Percentiles rank a stretch among this genome's conserved stretches.
These are phyloP conservation scores for Falco naumanni DNA, from an alignment of 2,797 vertebrate genomes.

Conservation along the genomic window DNA sequence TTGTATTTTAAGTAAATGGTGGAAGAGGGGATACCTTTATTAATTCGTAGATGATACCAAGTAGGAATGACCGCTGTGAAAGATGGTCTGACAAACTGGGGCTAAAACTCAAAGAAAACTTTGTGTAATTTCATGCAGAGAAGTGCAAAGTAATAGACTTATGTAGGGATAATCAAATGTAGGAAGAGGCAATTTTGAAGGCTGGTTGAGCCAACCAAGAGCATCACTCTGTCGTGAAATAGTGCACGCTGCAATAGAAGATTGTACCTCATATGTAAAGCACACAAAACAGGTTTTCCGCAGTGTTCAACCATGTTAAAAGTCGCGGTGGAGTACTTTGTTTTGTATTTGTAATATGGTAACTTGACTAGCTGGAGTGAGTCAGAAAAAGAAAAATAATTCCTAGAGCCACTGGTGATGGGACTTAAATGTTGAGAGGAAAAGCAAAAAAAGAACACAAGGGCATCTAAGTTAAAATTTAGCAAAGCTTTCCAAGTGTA, in stretches of 20 bases:
- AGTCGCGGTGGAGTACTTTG: not conserved
- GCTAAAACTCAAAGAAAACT: not conserved
- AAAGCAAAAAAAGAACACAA: not conserved
- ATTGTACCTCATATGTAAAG: not conserved
- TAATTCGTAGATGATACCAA: not conserved
- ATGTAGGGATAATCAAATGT: not conserved
- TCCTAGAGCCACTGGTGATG: not conserved
- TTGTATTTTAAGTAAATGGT: not conserved
- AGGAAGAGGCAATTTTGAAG: not conserved
- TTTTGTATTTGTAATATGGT: not conserved
- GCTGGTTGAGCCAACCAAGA: not conserved
- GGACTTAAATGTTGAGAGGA: not conserved
- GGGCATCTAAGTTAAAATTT: not conserved
- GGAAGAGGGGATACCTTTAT: not conserved
- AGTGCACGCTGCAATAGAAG: accelerated
- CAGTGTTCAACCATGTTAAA: not conserved
- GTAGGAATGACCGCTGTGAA: not conserved
- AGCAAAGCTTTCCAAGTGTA: not conserved
- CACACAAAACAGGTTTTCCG: not conserved
- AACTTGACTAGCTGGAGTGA: not conserved
- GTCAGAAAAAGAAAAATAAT: not conserved
- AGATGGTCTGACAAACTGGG: not conserved
- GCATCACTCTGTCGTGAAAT: not conserved
- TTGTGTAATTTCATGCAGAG: not conserved
- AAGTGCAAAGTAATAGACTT: not conserved